Evolutionary conservation across 2,888 invertebrate genomes (phyloP).

Genomic region (Ceriagrion tenellum): DNA sequence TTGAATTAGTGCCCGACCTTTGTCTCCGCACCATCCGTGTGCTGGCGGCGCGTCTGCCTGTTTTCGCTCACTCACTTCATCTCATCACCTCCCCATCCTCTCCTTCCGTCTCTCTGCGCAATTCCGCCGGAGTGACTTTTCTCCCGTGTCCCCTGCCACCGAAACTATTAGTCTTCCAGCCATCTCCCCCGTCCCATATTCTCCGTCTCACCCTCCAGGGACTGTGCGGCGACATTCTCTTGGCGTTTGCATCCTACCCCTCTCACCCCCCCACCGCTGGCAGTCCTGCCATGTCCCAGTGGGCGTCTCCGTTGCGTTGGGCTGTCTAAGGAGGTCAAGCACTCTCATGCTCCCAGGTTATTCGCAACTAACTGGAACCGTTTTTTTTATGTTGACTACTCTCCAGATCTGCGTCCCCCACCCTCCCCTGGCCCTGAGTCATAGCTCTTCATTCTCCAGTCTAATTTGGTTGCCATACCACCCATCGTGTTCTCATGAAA

Average conservation of each 20-base stretch:
- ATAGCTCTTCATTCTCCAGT: neutral
- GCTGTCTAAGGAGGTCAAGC: neutral
- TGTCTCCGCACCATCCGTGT: neutral
- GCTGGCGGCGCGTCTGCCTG: neutral
- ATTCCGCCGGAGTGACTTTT: neutral
- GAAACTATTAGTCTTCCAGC: neutral
- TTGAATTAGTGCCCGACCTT: too few species aligned
- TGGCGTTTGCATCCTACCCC: neutral
- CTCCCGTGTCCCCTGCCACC: neutral
- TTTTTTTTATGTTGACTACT: neutral
- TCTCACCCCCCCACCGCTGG: neutral
- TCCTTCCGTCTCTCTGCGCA: neutral
- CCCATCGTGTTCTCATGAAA: neutral
- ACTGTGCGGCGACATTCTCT: neutral
- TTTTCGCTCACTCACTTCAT: neutral
- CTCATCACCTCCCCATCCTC: neutral
- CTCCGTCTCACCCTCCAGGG: neutral
- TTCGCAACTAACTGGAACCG: neutral
- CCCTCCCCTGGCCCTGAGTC: neutral
- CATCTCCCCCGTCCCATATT: neutral
- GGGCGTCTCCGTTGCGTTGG: constrained; percentile 23
- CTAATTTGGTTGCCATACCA: neutral
- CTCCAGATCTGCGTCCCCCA: neutral
- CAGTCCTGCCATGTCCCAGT: neutral
- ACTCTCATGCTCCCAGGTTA: neutral